These are phyloP conservation scores for Sorex araneus DNA, from an alignment of 2,113 vertebrate genomes.

Conservation along the genomic window DNA sequence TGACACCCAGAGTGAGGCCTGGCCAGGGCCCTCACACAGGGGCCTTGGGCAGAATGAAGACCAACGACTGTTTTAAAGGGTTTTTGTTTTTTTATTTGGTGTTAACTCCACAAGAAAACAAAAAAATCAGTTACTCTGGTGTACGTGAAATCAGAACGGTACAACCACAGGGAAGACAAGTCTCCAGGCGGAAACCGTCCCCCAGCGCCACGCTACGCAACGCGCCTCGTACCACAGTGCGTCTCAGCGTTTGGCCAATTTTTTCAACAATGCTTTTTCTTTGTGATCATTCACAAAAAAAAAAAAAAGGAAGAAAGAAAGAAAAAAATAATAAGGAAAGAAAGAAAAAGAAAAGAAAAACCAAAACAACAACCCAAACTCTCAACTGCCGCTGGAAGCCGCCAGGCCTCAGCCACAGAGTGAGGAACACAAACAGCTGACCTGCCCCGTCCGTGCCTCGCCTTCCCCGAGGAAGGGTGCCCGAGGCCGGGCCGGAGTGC, in stretches of 20 bases:
- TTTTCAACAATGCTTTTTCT: constrained; percentile 84
- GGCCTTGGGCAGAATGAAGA: too few relatives aligned
- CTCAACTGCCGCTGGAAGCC: constrained; percentile 89
- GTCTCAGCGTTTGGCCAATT: constrained; percentile 90
- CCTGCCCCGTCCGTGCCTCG: background rate
- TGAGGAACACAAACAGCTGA: constrained; percentile 86
- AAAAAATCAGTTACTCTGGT: constrained; percentile 97
- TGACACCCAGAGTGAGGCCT: too few relatives aligned
- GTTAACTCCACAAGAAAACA: constrained; percentile 99
- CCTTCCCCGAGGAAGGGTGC: constrained; percentile 88
- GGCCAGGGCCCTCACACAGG: too few relatives aligned
- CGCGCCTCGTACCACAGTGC: constrained; percentile 91
- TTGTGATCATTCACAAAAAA: constrained; percentile 90
- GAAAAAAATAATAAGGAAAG: constrained; percentile 83
- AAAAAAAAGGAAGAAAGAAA: constrained; percentile 72
- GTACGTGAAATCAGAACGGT: constrained; percentile 98
- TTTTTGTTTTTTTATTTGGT: constrained; percentile 96
- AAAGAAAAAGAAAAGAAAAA: too few relatives aligned
- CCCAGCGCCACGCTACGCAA: constrained; percentile 91
- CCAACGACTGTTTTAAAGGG: constrained; percentile 77
- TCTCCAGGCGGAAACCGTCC: constrained; percentile 87
- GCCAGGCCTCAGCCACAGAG: constrained; percentile 87
- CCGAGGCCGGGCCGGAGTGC: constrained; percentile 88
- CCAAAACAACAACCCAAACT: constrained; percentile 82
- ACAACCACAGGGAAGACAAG: constrained; percentile 92